A percentile compares a stretch with the other conserved stretches of the same genome.
Conservation (phyloP, 2,797 vertebrate species). For the Arremon brunneinucha region DNA sequence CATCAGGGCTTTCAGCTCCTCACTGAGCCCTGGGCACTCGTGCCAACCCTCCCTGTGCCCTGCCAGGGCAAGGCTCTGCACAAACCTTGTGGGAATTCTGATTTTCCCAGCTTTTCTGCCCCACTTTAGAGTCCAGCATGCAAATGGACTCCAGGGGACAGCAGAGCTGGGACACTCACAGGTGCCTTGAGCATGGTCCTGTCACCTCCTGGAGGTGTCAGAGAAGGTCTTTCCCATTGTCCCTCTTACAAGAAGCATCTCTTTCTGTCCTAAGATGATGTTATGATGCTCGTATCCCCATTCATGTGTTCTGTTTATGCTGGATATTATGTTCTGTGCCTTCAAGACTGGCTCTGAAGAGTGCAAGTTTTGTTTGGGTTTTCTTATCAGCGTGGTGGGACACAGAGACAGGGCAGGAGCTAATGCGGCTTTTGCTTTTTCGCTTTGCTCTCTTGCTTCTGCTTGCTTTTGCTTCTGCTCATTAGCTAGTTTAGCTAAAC, state of each 20-base stretch:
- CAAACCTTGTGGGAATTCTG: neutral
- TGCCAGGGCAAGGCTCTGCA: neutral
- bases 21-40: rapidly evolving
- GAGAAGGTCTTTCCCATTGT: neutral
- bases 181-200: neutral
- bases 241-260: neutral
- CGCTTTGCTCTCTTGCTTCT: no score
- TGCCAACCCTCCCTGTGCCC: neutral
- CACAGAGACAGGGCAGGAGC: no score
- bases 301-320: no score
- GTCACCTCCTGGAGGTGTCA: neutral
- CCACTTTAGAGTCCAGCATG: rapidly evolving
- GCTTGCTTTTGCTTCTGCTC: no score
- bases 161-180: rapidly evolving
- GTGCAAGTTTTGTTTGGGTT: no score
- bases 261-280: no score
- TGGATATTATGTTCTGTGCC: no score
- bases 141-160: neutral
- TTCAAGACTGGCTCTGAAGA: no score
- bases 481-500: no score
- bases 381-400: no score
- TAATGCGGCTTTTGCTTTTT: no score
- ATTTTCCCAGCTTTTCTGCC: neutral
- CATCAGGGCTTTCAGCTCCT: neutral
- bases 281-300: no score